These are phyloP conservation scores for Formica selysi DNA, from an alignment of 1,140 invertebrate species.

Conservation along the genomic window DNA sequence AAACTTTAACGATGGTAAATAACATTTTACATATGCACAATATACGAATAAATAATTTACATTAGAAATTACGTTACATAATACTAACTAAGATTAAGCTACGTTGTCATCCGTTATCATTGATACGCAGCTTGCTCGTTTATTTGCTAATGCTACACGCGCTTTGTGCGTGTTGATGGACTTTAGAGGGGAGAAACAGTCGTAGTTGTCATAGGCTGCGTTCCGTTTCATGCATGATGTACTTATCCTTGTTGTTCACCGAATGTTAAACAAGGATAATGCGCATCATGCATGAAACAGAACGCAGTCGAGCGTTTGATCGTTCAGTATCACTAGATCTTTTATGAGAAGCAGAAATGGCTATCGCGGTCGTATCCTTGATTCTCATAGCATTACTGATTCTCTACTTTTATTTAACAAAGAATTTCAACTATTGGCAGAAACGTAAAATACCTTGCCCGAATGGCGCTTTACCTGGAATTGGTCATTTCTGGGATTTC, in stretches of 20 bases:
- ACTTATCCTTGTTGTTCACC: too few species aligned
- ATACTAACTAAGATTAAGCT: not conserved
- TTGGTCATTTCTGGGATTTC: slow-evolving; percentile 75
- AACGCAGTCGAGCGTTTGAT: too few species aligned
- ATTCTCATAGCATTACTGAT: not conserved
- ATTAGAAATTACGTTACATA: not conserved
- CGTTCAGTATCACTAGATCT: not conserved
- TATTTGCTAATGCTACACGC: not conserved
- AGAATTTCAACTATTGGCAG: slow-evolving; percentile 82
- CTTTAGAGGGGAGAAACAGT: not conserved
- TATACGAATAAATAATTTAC: not conserved
- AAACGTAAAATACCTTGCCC: slow-evolving; percentile 82
- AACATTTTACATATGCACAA: not conserved
- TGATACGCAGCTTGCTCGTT: too few species aligned
- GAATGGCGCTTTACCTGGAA: slow-evolving; percentile 65
- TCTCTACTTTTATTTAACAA: slow-evolving; percentile 32
- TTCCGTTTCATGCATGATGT: too few species aligned
- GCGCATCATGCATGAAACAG: too few species aligned
- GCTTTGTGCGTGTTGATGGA: not conserved
- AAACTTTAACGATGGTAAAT: not conserved
- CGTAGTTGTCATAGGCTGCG: not conserved
- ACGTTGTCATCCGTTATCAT: not conserved
- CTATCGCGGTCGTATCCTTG: not conserved
- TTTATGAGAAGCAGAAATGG: slow-evolving; percentile 72
- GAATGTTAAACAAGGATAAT: too few species aligned